phyloP scores from a whole-genome alignment of 2,888 invertebrate genomes.

The Scaptomyza caliginosa region DNA sequence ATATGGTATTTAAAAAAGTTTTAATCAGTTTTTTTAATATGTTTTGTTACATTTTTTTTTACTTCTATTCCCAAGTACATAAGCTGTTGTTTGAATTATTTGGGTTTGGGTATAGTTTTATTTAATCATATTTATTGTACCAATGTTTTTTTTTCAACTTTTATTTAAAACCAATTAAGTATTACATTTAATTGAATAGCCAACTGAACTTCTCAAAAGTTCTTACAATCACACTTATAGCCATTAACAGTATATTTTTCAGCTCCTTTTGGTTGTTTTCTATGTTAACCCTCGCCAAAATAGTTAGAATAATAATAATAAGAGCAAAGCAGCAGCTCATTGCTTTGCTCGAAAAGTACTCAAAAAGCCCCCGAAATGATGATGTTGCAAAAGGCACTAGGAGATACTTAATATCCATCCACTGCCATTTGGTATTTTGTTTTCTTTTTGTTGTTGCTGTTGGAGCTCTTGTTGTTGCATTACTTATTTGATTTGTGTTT shows the following conservation, averaged over 20 bases:
- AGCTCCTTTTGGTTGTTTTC: background rate
- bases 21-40: too few relatives aligned
- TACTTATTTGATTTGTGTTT: constrained; percentile 23
- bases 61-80: too few relatives aligned
- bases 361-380: constrained; percentile 61
- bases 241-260: background rate
- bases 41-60: too few relatives aligned
- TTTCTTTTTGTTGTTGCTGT: constrained; percentile 13
- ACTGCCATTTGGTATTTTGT: constrained; percentile 57
- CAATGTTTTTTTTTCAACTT: too few relatives aligned
- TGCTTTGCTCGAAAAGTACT: constrained; percentile 44
- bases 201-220: too few relatives aligned
- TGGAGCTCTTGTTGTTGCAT: constrained; percentile 10
- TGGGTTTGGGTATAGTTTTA: too few relatives aligned
- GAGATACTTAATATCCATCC: constrained; percentile 74
- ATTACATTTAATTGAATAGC: too few relatives aligned
- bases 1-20: too few relatives aligned
- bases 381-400: constrained; percentile 77
- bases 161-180: too few relatives aligned
- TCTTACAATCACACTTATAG: background rate
- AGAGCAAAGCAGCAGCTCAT: constrained; percentile 51
- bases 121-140: too few relatives aligned
- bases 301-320: constrained; percentile 26
- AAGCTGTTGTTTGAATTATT: too few relatives aligned
- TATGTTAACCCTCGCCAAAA: constrained; percentile 43